Percentiles rank a stretch among this genome's conserved stretches.
These are phyloP conservation scores for Tiliacea aurago DNA, from an alignment of 2,888 invertebrate genomes.

Conservation along the genomic window DNA sequence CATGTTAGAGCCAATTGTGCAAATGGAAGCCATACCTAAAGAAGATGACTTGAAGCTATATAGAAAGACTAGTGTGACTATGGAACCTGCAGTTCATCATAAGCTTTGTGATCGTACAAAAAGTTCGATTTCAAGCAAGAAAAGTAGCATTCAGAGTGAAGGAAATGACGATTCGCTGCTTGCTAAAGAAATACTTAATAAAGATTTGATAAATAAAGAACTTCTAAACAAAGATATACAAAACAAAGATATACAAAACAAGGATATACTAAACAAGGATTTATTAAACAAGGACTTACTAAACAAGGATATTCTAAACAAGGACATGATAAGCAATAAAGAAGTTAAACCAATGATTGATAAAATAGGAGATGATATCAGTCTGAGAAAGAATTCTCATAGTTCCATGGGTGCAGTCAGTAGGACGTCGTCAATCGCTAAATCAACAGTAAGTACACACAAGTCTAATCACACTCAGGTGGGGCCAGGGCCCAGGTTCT, in stretches of 20 bases:
- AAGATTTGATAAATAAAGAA: conserved; percentile 50
- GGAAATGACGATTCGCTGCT: conserved; percentile 80
- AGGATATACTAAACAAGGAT: conserved; percentile 31
- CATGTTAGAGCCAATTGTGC: conserved; percentile 67
- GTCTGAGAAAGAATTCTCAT: conserved; percentile 83
- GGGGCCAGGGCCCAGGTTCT: conserved; percentile 93
- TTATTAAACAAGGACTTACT: conserved; percentile 32
- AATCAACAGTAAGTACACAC: conserved; percentile 88
- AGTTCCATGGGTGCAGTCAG: conserved; percentile 87
- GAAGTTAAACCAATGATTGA: conserved; percentile 77
- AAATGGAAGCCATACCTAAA: conserved; percentile 71
- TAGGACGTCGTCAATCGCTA: conserved; percentile 87
- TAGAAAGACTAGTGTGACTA: conserved; percentile 76
- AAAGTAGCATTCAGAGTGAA: conserved; percentile 82
- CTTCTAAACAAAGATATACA: conserved; percentile 42
- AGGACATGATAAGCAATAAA: conserved; percentile 67
- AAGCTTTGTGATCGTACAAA: conserved; percentile 91
- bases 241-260: conserved; percentile 45
- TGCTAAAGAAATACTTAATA: conserved; percentile 65
- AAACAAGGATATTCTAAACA: conserved; percentile 47
- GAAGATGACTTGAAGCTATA: conserved; percentile 76
- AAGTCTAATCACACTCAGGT: conserved; percentile 86
- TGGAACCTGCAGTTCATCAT: conserved; percentile 91
- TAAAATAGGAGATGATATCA: conserved; percentile 73
- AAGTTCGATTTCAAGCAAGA: conserved; percentile 85